These are phyloP conservation scores for Sesia bembeciformis DNA, from an alignment of 2,888 invertebrate species.

Conservation along the genomic window DNA sequence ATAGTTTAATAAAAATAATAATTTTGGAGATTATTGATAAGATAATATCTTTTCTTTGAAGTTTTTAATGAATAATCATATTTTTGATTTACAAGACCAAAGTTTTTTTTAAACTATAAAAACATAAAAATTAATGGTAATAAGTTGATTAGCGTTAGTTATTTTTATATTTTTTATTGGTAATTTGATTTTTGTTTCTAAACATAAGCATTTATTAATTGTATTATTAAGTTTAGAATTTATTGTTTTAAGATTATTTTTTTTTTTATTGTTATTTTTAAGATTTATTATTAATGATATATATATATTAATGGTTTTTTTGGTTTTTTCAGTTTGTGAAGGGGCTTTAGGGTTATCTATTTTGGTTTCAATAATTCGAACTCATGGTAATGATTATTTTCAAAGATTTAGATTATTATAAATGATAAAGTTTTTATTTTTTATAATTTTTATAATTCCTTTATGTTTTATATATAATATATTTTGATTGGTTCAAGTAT, in stretches of 20 bases:
- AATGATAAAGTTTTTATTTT: conserved; percentile 74
- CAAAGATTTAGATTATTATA: conserved; percentile 70
- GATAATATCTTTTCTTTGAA: conserved; percentile 71
- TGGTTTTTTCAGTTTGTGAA: conserved; percentile 78
- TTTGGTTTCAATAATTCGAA: conserved; percentile 76
- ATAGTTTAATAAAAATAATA: conserved; percentile 80
- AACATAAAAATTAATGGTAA: conserved; percentile 56
- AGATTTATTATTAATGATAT: conserved; percentile 54
- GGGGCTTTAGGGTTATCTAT: conserved; percentile 77
- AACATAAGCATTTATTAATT: conserved; percentile 75
- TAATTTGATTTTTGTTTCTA: conserved; percentile 67
- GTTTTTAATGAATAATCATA: conserved; percentile 74
- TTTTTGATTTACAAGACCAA: conserved; percentile 81
- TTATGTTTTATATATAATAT: conserved; percentile 63
- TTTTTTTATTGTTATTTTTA: conserved; percentile 62
- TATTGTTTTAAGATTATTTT: conserved; percentile 74
- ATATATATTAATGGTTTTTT: conserved; percentile 76
- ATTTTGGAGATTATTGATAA: conserved; percentile 81
- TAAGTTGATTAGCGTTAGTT: conserved; percentile 48
- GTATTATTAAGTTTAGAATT: conserved; percentile 76
- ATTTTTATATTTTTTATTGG: conserved; percentile 66
- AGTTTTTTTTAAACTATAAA: conserved; percentile 80
- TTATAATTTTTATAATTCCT: conserved; percentile 63
- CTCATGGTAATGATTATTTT: conserved; percentile 78
- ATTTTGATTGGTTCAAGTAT: conserved; percentile 70